Conservation (phyloP, 2,888 invertebrate genomes). For the Lordiphosa fenestrarum region DNA sequence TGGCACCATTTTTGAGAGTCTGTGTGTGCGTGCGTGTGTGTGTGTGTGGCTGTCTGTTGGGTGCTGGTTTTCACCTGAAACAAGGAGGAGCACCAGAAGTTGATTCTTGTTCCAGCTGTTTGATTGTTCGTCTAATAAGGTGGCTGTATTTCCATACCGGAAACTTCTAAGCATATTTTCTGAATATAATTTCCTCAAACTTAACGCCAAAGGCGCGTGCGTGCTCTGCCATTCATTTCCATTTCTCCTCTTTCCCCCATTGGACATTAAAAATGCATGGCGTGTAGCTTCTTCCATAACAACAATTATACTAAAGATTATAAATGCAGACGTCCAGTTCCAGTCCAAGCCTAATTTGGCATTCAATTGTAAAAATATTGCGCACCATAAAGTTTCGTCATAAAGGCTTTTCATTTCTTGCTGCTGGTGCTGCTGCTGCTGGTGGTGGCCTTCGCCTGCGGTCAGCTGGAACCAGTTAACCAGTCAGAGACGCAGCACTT, state of each 20-base stretch:
- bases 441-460: conserved; percentile 56
- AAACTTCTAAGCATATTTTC: conserved; percentile 26
- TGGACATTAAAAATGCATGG: conserved; percentile 56
- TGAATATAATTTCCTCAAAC: conserved; percentile 32
- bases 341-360: conserved; percentile 49
- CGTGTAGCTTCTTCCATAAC: conserved; percentile 34
- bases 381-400: conserved; percentile 54
- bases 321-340: conserved; percentile 41
- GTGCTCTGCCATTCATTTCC: conserved; percentile 23
- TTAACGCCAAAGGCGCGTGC: conserved; percentile 50
- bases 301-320: conserved; percentile 56
- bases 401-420: conserved; percentile 40
- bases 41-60: too few relatives aligned
- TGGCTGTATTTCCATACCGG: conserved; percentile 50
- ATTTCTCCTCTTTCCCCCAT: conserved; percentile 16
- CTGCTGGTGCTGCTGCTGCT: conserved; percentile 30
- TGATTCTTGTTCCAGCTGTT: not conserved
- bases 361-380: conserved; percentile 59
- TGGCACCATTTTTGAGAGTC: conserved; percentile 56
- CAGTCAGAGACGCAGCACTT: conserved; percentile 44
- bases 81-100: too few relatives aligned
- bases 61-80: too few relatives aligned
- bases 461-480: conserved; percentile 47
- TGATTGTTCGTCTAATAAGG: too few relatives aligned
- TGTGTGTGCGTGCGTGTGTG: conserved; percentile 5